Evolutionary conservation across 2,113 vertebrate species (phyloP), one percentile per base, ranked within the genome.

Genomic region (Columba livia): DNA sequence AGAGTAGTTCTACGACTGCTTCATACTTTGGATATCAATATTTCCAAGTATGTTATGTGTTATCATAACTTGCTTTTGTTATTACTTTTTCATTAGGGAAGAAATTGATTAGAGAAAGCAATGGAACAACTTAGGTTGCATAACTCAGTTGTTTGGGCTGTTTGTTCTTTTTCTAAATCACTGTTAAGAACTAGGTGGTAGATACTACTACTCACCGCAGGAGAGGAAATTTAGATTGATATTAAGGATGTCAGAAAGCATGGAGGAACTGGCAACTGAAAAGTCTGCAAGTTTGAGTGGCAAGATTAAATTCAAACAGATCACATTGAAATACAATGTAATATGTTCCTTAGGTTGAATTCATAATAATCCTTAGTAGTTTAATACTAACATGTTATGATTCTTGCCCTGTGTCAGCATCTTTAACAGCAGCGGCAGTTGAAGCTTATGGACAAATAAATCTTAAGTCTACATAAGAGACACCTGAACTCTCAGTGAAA

Each of bases 261-360:
- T 28, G 38, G 80, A 83, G 51, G 31, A 88, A 65, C 9, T 15
- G 56, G 51, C 69, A 93, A 25, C 31, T 74, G 36, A 70, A 54
- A 51, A 73, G 24, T 48, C 80, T 64, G 66, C 36, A 82, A 61
- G 56, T 73, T 11, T 90, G 85, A 93, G 77, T 92, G 92, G 79
- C 79, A 84, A 93, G 88, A 74, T 90, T 92, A 74, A 93, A 85
- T 66, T 88, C 66, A 91, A 69, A 72, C 34, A 75, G 87, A 83
- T 73, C 62, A 88, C 92, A 84, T 1, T 70, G 79, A 93, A 93
- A 83, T 90, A 78, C 28, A 44, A 24, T 93, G 92, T 88, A 24
- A 4, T 42, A 38, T 62, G 36, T 86, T 92, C 79, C 64, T 44
- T 71, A 86, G 79, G 48, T 47, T 88, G 79, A 79, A 34, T 86